phyloP scores from a whole-genome alignment of 2,888 invertebrate genomes.

The Branchipolynoe longqiensis region DNA sequence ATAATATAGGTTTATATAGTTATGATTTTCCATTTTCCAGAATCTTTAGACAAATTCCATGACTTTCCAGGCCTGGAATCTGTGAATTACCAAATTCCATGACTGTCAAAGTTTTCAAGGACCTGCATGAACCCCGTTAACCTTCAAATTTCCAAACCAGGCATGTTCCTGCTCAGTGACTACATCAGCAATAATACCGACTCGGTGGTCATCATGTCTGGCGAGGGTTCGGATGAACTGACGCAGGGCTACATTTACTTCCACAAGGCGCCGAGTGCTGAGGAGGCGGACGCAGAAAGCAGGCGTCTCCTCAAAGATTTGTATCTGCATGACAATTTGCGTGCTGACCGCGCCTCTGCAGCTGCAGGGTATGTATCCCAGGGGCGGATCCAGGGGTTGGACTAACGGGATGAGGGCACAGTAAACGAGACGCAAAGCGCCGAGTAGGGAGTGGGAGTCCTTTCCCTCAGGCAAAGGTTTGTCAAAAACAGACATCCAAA shows the following conservation, averaged over 20 bases:
- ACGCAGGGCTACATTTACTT: conserved; percentile 98
- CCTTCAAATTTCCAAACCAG: conserved; percentile 71
- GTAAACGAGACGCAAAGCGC: too few species aligned
- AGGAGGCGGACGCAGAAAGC: conserved; percentile 90
- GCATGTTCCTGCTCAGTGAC: conserved; percentile 91
- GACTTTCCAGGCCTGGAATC: too few species aligned
- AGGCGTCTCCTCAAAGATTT: conserved; percentile 87
- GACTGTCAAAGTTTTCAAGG: too few species aligned
- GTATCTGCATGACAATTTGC: conserved; percentile 79
- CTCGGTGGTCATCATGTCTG: conserved; percentile 92
- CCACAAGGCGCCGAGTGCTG: conserved; percentile 90
- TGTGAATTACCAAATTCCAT: too few species aligned
- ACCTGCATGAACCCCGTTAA: too few species aligned
- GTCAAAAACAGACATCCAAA: too few species aligned
- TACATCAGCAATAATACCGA: conserved; percentile 92
- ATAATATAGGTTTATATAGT: neutral
- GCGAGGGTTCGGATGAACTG: conserved; percentile 96
- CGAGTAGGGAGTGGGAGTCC: too few species aligned
- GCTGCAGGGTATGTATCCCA: conserved; percentile 80
- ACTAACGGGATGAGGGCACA: too few species aligned
- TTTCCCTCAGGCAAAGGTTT: too few species aligned
- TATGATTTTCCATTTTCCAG: too few species aligned
- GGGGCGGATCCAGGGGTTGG: too few species aligned
- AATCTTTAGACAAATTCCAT: too few species aligned
- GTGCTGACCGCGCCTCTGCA: conserved; percentile 80